Evolutionary conservation across 2,797 vertebrate species (phyloP).

Genomic region (Octomys mimax): DNA sequence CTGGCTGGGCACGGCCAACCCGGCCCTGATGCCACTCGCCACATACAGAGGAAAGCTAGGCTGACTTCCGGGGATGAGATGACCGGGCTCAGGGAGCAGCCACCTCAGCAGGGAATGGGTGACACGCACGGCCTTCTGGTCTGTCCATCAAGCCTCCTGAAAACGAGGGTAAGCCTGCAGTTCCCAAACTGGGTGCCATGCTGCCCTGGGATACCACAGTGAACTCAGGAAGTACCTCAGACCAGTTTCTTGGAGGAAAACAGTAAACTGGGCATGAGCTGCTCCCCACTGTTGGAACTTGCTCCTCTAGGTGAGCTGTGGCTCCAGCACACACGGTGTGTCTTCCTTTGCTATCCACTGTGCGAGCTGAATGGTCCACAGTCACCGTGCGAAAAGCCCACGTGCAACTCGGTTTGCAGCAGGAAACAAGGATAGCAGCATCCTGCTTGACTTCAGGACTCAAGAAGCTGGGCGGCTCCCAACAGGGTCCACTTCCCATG

Average conservation of each 20-base stretch:
- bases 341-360: not conserved
- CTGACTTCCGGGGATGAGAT: not conserved
- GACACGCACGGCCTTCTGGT: too few relatives aligned
- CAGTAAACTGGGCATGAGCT: accelerated
- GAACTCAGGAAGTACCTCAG: not conserved
- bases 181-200: not conserved
- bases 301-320: not conserved
- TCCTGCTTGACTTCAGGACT: not conserved
- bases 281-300: too few relatives aligned
- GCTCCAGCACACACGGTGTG: not conserved
- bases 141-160: not conserved
- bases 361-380: not conserved
- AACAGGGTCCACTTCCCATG: not conserved
- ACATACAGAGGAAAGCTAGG: not conserved
- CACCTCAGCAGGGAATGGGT: not conserved
- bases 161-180: not conserved
- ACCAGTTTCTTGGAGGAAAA: not conserved
- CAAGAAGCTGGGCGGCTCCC: not conserved
- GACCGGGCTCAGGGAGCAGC: not conserved
- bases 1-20: too few relatives aligned
- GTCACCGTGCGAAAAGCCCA: not conserved
- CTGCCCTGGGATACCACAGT: accelerated
- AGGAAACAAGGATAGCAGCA: not conserved
- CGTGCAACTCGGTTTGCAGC: not conserved
- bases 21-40: not conserved